Conservation (phyloP, 2,888 invertebrate species). For the Aporophyla nigra region DNA sequence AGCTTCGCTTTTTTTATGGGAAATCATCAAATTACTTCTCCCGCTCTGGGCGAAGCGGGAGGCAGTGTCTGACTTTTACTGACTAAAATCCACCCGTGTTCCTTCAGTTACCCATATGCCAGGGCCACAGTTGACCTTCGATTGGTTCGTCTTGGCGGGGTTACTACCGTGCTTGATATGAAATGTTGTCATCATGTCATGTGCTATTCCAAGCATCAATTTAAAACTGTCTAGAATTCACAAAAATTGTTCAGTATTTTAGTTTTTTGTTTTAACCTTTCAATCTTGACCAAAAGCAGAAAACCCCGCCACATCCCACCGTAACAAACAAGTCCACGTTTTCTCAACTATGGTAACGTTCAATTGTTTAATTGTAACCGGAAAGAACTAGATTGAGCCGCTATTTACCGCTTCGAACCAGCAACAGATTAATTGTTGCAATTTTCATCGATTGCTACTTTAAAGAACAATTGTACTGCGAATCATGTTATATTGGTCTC, state of each 20-base stretch:
- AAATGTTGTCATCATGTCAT: too few species aligned
- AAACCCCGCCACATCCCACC: neutral
- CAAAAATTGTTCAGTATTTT: neutral
- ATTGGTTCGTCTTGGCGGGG: too few species aligned
- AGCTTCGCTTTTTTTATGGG: too few species aligned
- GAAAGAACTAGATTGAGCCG: slow-evolving; percentile 64
- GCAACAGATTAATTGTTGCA: slow-evolving; percentile 69
- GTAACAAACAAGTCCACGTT: slow-evolving; percentile 34
- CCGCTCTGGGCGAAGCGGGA: too few species aligned
- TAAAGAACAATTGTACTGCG: slow-evolving; percentile 45
- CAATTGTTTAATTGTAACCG: slow-evolving; percentile 68
- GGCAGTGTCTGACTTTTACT: too few species aligned
- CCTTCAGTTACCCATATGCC: too few species aligned
- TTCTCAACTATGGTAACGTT: slow-evolving; percentile 39
- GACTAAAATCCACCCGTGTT: too few species aligned
- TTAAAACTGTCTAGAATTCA: neutral
- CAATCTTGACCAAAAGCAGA: neutral
- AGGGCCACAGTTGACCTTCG: too few species aligned
- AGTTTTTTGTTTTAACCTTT: neutral
- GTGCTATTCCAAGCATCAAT: neutral
- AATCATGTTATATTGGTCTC: slow-evolving; percentile 27
- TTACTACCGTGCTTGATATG: too few species aligned
- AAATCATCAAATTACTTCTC: too few species aligned
- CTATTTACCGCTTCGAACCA: slow-evolving; percentile 57
- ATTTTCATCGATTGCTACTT: slow-evolving; percentile 63